These are phyloP conservation scores for Rhea pennata DNA, from an alignment of 2,113 vertebrate genomes.

Conservation along the genomic window DNA sequence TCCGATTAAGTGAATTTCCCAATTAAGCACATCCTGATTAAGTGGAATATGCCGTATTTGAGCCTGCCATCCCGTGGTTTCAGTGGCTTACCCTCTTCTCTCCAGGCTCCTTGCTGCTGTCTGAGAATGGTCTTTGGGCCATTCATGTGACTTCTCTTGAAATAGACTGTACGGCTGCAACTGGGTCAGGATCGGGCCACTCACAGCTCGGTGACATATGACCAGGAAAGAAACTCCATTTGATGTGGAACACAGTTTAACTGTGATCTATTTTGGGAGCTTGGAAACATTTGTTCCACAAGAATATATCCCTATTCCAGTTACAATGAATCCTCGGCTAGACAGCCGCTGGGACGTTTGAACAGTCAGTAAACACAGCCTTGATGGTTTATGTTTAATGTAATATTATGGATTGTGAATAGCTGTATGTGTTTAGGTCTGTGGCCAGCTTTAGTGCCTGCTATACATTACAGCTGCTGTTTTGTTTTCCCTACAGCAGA, in stretches of 20 bases:
- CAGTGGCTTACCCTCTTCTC: background rate
- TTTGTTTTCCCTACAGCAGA: conserved; percentile 70
- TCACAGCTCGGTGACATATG: conserved; percentile 66
- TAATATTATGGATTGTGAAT: background rate
- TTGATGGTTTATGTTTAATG: conserved; percentile 20
- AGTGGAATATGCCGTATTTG: background rate
- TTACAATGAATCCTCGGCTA: conserved; percentile 44
- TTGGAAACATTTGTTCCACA: conserved; percentile 67
- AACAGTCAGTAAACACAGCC: conserved; percentile 43
- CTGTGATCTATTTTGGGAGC: conserved; percentile 59
- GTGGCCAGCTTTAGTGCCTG: conserved; percentile 26
- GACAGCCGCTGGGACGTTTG: background rate
- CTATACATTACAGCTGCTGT: conserved; percentile 13
- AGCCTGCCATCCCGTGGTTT: background rate
- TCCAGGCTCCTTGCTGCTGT: conserved; percentile 22
- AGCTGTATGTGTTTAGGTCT: conserved; percentile 42
- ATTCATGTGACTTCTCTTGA: conserved; percentile 65
- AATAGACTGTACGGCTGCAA: conserved; percentile 1
- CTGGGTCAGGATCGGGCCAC: background rate
- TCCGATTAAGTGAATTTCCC: background rate
- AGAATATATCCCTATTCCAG: conserved; percentile 42
- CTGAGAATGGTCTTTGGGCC: conserved; percentile 25
- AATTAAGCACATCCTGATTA: background rate
- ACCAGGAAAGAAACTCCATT: conserved; percentile 69
- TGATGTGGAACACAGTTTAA: conserved; percentile 65